These are phyloP conservation scores for Stenotaenia linearis DNA, from an alignment of 2,888 invertebrate species.

Conservation along the genomic window DNA sequence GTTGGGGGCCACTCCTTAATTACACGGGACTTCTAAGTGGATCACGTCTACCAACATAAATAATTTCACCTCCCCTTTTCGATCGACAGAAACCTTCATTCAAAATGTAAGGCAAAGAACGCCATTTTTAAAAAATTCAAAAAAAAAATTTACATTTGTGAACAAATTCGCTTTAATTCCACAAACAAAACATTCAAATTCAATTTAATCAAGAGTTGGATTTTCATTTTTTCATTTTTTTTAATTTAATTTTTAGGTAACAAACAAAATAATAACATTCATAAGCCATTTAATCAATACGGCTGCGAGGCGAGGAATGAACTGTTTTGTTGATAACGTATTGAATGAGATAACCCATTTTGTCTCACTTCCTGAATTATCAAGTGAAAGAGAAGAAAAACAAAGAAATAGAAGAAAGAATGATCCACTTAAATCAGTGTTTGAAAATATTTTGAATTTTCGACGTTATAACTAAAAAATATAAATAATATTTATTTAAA, in stretches of 20 bases:
- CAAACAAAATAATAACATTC: background rate
- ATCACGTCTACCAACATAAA: slow-evolving; percentile 18
- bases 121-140: background rate
- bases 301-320: slow-evolving; percentile 7
- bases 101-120: background rate
- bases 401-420: background rate
- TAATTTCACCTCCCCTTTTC: slow-evolving; percentile 26
- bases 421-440: no score
- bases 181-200: background rate
- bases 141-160: background rate
- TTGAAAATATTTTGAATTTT: no score
- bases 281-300: background rate
- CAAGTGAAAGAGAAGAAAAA: background rate
- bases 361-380: slow-evolving; percentile 23
- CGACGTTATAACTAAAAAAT: no score
- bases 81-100: background rate
- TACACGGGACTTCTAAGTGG: slow-evolving; percentile 26
- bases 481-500: no score
- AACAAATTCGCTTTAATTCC: background rate
- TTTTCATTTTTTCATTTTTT: background rate
- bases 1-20: slow-evolving; percentile 26
- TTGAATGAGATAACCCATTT: slow-evolving; percentile 5
- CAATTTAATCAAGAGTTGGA: background rate
- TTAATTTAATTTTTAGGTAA: background rate
- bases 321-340: background rate